Evolutionary conservation across 1,140 invertebrate genomes (phyloP), one percentile per base, ranked within the genome.

Genomic region (Drosophila arawakana): DNA sequence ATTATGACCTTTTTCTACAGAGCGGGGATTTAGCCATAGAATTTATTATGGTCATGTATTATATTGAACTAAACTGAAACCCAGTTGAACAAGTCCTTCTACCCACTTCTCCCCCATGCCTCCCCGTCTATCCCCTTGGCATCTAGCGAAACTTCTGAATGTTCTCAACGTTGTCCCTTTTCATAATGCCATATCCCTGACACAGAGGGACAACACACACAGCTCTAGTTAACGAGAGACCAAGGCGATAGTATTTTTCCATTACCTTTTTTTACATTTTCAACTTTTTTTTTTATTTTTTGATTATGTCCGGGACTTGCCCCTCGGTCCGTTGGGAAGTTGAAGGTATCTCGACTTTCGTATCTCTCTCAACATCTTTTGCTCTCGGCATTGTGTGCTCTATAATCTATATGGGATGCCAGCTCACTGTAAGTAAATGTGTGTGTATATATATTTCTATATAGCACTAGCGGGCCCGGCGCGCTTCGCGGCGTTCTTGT

Each of bases 21-120:
- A 80, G 73, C 80, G 71, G 74, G 83, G 84, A 88, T 89, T 88
- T 88, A 81, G 84, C 71, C 80, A 84, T 84, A 77, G 84, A 88
- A 88, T 88, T 88, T 88, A 88, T 88, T 88, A 88, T 88, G 83
- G 70, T 80, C 86, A 83, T 86, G 83, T 86, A 88, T 80, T 88
- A 89, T 88, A 80, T 84, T 69, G 78, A 89, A 88, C 78, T 62
- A 60, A 72, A 63, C 78, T 62, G 63, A 72, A 63, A 58, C 61
- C 43, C 61, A n/a, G 39, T 60, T 47, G 15, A 41, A 35, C 63
- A 44, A 61, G 41, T n/a, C 62, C 68, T 9, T 21, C 11, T 30
- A 8, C 11, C 41, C 11, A 7, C 13, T n/a, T 35, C 6, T 49
- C 18, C 30, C 30, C 25, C 15, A 15, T 15, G 7, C 10, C 21